These are phyloP conservation scores for Euura saliciscinereae DNA, from an alignment of 1,140 invertebrate genomes.

Conservation along the genomic window DNA sequence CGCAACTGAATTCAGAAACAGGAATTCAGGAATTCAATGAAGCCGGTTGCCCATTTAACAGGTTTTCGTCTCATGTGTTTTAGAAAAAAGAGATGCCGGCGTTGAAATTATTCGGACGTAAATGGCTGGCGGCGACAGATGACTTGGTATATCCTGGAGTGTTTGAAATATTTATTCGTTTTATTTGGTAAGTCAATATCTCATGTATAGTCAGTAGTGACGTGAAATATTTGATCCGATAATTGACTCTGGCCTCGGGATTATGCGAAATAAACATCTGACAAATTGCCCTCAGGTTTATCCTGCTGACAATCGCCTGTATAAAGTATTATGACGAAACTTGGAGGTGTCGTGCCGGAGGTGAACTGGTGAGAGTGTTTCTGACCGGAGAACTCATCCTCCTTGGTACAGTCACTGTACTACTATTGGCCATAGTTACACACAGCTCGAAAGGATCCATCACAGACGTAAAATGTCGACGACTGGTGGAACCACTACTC, in stretches of 20 bases:
- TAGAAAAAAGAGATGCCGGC: constrained; percentile 68
- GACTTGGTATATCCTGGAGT: constrained; percentile 81
- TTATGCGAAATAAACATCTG: neutral
- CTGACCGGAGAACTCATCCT: constrained; percentile 69
- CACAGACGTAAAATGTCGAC: constrained; percentile 69
- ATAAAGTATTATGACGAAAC: constrained; percentile 68
- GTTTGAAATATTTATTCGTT: constrained; percentile 74
- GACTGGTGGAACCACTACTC: constrained; percentile 69
- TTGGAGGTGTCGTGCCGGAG: constrained; percentile 68
- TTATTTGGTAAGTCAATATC: constrained; percentile 68
- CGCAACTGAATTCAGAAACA: no score
- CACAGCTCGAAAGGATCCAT: constrained; percentile 74
- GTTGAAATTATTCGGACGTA: constrained; percentile 75
- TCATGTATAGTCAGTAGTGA: neutral
- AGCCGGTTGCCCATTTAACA: no score
- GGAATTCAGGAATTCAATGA: no score
- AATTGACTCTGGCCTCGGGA: constrained; percentile 4
- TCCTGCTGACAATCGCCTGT: constrained; percentile 68
- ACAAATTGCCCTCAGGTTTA: constrained; percentile 60
- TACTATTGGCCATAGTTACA: constrained; percentile 70
- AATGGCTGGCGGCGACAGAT: constrained; percentile 79
- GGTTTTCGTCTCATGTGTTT: constrained; percentile 11
- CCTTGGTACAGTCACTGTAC: constrained; percentile 64
- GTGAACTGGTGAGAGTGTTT: constrained; percentile 71
- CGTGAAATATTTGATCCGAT: no score